Base-by-base conservation (phyloP, 2,797 vertebrate genomes). In the Delichon dasypus region DNA sequence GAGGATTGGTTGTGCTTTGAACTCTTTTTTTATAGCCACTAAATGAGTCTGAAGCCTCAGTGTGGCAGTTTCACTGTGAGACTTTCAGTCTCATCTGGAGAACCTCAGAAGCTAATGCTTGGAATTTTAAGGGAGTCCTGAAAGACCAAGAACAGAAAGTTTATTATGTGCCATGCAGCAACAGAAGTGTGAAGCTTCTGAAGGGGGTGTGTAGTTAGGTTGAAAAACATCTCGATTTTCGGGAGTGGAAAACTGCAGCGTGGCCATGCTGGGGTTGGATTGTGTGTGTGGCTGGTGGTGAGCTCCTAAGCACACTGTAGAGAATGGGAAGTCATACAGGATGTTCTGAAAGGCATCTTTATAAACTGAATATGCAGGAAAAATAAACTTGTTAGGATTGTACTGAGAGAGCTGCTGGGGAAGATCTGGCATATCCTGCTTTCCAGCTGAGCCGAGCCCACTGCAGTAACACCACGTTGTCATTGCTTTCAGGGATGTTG, bases 241-340 rank as follows among this genome's bases (percentile, higher is more conserved):
- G 83, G 68, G 85, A 87, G 34, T 0, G 6, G 66, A 58, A 67
- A 64, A 38, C 23, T 75, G 34, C 58, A 21, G 30, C 9, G 18
- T 48, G 62, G 48, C 5, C 6, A 1, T 65, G 81, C n/a, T 92
- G 50, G 44, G n/a, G 13, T 26, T 90, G 71, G 68, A 36, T 71
- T 2, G 27, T 38, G 29, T 0, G 0, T 36, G 40, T n/a, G 75
- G 27, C 53, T 80, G 61, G 19, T 50, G 55, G 13, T 19, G 60
- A 67, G 10, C 58, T 47, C 47, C 47, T 64, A 17, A 47, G 6
- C 2, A n/a, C 4, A 1, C 68, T 36, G 26, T 29, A 8, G 68
- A 83, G 48, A 48, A 88, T 58, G 77, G 67, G 79, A 94, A 93
- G 26, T 72, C 54, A 34, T 36, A 42, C 48, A 88, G 66, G 60